Evolutionary conservation across 1,140 invertebrate genomes (phyloP).

Genomic region (Lucilia sericata): DNA sequence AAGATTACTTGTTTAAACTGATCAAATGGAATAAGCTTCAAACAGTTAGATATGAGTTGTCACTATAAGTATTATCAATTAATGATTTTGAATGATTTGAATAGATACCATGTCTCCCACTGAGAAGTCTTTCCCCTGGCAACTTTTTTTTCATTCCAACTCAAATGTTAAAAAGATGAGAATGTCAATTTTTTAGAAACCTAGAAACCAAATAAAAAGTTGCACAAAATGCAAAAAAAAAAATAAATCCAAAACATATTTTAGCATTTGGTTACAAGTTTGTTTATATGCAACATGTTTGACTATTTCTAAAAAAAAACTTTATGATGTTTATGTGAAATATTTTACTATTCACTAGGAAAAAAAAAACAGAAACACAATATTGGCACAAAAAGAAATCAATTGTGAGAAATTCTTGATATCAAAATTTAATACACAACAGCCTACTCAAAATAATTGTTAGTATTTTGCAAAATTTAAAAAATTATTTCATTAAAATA

Average conservation of each 20-base stretch:
- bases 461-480: not conserved
- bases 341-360: not conserved
- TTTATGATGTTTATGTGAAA: slow-evolving; percentile 29
- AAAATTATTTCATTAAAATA: slow-evolving; percentile 21
- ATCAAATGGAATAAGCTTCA: too few species aligned
- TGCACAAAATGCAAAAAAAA: not conserved
- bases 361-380: not conserved
- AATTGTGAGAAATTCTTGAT: slow-evolving; percentile 12
- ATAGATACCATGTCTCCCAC: too few species aligned
- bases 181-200: slow-evolving; percentile 26
- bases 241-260: slow-evolving; percentile 24
- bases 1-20: too few species aligned
- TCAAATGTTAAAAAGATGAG: slow-evolving; percentile 32
- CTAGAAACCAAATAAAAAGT: slow-evolving; percentile 18
- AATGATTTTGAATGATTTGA: too few species aligned
- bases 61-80: too few species aligned
- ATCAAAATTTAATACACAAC: not conserved
- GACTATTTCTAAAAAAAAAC: not conserved
- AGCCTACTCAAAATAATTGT: not conserved
- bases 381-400: too few species aligned
- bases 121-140: not conserved
- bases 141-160: slow-evolving; percentile 1
- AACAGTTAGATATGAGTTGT: too few species aligned
- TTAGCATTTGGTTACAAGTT: slow-evolving; percentile 7
- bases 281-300: slow-evolving; percentile 18